Conservation (phyloP, 2,888 invertebrate species). For the Drymonia ruficornis region DNA sequence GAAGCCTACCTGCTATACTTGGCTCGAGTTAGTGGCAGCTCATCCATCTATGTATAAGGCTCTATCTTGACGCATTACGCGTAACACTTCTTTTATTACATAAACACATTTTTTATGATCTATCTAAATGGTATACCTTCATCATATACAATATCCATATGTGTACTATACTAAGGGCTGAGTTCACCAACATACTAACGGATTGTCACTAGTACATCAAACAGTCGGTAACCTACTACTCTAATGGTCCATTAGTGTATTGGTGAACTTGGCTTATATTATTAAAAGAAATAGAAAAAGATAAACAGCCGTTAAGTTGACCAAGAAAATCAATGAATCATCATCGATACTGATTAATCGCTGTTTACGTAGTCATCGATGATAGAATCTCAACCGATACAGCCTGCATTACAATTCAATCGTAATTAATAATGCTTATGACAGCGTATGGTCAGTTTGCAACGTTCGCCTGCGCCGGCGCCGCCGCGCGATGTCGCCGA, state of each 20-base stretch:
- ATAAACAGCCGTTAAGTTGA: too few species aligned
- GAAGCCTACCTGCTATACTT: constrained; percentile 64
- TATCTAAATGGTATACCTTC: too few species aligned
- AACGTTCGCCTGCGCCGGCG: constrained; percentile 50
- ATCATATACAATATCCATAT: too few species aligned
- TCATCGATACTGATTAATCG: neutral
- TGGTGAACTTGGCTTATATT: too few species aligned
- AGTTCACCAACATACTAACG: too few species aligned
- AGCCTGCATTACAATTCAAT: constrained; percentile 1
- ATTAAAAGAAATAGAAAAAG: too few species aligned
- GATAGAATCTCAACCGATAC: neutral
- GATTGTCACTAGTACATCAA: too few species aligned
- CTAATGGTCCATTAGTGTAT: too few species aligned
- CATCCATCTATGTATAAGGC: constrained; percentile 53
- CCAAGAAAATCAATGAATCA: too few species aligned
- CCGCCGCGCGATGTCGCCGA: constrained; percentile 68
- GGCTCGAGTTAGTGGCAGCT: constrained; percentile 60
- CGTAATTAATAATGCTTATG: constrained; percentile 8
- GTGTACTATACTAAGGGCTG: too few species aligned
- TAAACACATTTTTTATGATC: neutral
- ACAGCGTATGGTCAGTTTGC: constrained; percentile 8
- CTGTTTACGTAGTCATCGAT: neutral
- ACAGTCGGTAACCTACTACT: too few species aligned
- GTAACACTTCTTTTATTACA: constrained; percentile 7
- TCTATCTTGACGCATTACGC: constrained; percentile 43